phyloP scores from a whole-genome alignment of 2,797 vertebrate species.

The Huso huso region DNA sequence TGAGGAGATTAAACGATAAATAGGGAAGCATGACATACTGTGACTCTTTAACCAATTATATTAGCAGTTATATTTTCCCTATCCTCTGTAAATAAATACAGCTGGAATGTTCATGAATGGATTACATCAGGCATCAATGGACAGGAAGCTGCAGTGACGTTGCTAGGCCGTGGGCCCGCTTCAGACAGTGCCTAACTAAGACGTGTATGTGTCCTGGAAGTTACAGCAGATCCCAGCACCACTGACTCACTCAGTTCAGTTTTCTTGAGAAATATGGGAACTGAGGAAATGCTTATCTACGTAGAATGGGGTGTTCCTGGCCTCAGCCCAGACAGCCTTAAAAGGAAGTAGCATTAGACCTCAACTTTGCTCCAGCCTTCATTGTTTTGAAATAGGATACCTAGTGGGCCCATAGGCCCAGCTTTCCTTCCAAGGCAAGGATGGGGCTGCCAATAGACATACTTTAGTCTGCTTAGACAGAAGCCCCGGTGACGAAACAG shows the following conservation, averaged over 20 bases:
- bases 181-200: conserved; percentile 15
- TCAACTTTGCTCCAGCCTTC: conserved; percentile 20
- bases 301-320: conserved; percentile 18
- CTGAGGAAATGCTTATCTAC: conserved; percentile 29
- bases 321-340: conserved; percentile 28
- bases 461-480: neutral
- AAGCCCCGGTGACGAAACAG: conserved; percentile 1
- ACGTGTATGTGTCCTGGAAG: conserved; percentile 22
- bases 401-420: neutral
- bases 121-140: conserved; percentile 16
- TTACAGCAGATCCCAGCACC: conserved; percentile 23
- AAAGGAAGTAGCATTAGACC: conserved; percentile 35
- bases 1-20: neutral
- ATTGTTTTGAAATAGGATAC: conserved; percentile 36
- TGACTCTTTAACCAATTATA: neutral
- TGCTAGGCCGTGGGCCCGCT: conserved; percentile 12
- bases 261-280: conserved; percentile 26
- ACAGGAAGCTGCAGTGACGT: conserved; percentile 33
- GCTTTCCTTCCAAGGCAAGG: conserved; percentile 2
- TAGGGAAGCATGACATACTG: neutral
- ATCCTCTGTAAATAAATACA: neutral
- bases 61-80: neutral
- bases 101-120: conserved; percentile 9
- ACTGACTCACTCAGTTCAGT: conserved; percentile 28
- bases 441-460: neutral